Conservation (phyloP, 2,888 invertebrate genomes). For the Drosophila kokeensis region DNA sequence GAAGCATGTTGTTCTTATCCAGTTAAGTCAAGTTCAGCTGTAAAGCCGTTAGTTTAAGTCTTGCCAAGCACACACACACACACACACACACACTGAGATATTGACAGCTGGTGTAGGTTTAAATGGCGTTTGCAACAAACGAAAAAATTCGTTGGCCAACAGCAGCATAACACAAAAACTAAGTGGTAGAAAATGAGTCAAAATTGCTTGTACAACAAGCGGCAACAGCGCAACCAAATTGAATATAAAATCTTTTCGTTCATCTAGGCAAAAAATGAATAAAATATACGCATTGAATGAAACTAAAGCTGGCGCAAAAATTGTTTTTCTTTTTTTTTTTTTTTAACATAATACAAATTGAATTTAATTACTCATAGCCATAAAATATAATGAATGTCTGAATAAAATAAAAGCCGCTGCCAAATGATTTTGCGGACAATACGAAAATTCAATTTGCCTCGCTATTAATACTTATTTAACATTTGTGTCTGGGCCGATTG, state of each 20-base stretch:
- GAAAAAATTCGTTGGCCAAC: conserved; percentile 10
- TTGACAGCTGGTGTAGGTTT: conserved; percentile 50
- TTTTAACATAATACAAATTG: conserved; percentile 24
- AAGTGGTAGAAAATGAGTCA: conserved; percentile 40
- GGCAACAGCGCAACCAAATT: conserved; percentile 6
- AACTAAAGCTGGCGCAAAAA: conserved; percentile 61
- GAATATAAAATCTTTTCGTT: conserved; percentile 4
- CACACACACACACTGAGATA: conserved; percentile 4
- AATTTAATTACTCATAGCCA: conserved; percentile 39
- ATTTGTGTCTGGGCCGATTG: not conserved
- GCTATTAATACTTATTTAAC: not conserved
- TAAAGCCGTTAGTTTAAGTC: conserved; percentile 24
- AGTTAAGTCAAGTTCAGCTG: conserved; percentile 30
- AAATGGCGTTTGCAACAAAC: conserved; percentile 53
- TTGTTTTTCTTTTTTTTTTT: conserved; percentile 27
- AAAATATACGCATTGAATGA: conserved; percentile 28
- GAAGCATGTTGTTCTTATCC: conserved; percentile 24
- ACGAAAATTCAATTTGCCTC: conserved; percentile 25
- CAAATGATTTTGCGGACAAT: conserved; percentile 14
- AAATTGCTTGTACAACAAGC: conserved; percentile 25
- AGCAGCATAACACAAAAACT: conserved; percentile 37
- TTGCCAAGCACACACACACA: conserved; percentile 10
- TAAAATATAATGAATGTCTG: conserved; percentile 14
- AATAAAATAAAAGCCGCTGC: conserved; percentile 20
- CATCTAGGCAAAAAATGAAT: not conserved